Evolutionary conservation across 2,113 vertebrate genomes (phyloP), one percentile per base, ranked within the genome.

Genomic region (Phrynosoma platyrhinos): DNA sequence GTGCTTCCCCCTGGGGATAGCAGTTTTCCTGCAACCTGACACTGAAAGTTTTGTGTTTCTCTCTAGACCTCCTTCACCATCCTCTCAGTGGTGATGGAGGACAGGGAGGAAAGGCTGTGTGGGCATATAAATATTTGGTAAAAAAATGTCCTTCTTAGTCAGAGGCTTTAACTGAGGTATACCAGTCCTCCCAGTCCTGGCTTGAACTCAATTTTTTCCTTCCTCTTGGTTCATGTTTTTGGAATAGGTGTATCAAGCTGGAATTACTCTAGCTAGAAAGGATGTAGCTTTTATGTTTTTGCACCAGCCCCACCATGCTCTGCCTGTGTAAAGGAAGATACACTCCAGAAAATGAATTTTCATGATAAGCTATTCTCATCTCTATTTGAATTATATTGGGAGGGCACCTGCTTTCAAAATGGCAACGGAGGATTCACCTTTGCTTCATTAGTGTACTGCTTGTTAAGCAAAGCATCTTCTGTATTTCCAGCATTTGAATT

Each of bases 371-470:
- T 1, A 2, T 36, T 69, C 47, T 14, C 55, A 32, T 66, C 62
- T 79, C 74, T 2, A 14, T 42, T 13, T 14, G 36, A 36, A 79
- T 86, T 79, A 25, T 5, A 1, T 16, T 27, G 20, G 62, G 83
- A 85, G 86, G 92, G 82, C 21, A 86, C 75, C 91, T 58, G 2
- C 66, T 85, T 62, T 86, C 64, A 90, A 90, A 92, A 88, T 75
- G 55, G 68, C 93, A 75, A 75, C 62, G 21, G 79, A 90, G 88
- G 90, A 68, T 72, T 80, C 62, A 36, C 25, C 68, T 90, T 75
- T 20, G 66, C 79, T 91, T 94, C 66, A 88, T 89, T 52, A 62
- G 75, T 84, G 84, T 66, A 81, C 82, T 84, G 21, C 88, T 95
- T 25, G 23, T 91, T 92, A 79, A 82, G 89, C 79, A 21, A n/a